Evolutionary conservation across 2,113 vertebrate genomes (phyloP).

Genomic region (Rhea pennata): DNA sequence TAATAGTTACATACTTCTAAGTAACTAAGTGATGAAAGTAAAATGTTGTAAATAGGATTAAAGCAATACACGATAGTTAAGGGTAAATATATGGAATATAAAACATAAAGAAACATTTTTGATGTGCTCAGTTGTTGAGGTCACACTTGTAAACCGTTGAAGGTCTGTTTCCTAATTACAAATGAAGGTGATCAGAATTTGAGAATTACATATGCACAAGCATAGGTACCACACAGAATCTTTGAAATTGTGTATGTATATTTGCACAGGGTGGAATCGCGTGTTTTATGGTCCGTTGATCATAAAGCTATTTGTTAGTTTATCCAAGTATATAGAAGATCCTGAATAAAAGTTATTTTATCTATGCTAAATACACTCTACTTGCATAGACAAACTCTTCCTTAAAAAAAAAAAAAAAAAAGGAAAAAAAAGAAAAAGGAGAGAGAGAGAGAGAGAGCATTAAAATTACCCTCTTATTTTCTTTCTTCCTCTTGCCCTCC

Average conservation of each 20-base stretch:
- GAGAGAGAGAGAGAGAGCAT: background rate
- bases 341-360: conserved; percentile 29
- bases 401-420: background rate
- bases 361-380: background rate
- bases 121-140: background rate
- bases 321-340: background rate
- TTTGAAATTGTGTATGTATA: background rate
- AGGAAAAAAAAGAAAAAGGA: background rate
- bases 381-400: background rate
- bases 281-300: background rate
- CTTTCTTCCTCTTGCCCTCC: background rate
- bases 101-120: background rate
- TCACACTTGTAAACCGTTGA: background rate
- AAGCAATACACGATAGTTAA: background rate
- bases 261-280: background rate
- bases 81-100: background rate
- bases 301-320: background rate
- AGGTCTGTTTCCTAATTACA: background rate
- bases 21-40: background rate
- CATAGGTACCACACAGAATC: background rate
- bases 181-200: background rate
- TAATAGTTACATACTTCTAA: background rate
- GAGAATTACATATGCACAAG: background rate
- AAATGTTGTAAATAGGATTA: background rate
- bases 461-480: background rate